Evolutionary conservation across 1,140 invertebrate species (phyloP).

Genomic region (Camponotus pennsylvanicus): DNA sequence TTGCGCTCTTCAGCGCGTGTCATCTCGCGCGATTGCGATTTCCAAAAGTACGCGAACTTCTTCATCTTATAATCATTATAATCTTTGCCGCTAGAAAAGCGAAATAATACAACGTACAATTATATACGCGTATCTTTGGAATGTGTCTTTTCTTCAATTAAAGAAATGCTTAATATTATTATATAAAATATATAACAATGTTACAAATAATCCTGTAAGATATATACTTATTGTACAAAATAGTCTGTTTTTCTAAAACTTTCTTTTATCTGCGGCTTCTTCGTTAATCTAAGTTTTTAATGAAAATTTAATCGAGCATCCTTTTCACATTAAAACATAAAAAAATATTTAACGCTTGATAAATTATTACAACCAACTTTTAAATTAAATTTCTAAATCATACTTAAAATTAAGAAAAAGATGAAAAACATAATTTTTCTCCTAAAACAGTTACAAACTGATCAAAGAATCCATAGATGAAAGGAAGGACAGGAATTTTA

Average conservation of each 20-base stretch:
- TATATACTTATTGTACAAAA: background rate
- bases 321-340: background rate
- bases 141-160: background rate
- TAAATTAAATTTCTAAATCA: background rate
- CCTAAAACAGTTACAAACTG: slow-evolving; percentile 13
- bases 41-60: slow-evolving; percentile 47
- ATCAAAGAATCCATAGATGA: slow-evolving; percentile 9
- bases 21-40: slow-evolving; percentile 57
- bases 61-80: too few relatives aligned
- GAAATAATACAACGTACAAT: background rate
- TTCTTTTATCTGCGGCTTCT: background rate
- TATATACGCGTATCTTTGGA: background rate
- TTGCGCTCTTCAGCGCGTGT: slow-evolving; percentile 65
- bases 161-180: too few relatives aligned
- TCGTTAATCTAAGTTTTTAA: slow-evolving; percentile 7
- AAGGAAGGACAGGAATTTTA: background rate
- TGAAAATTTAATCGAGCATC: background rate
- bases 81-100: background rate
- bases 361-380: background rate
- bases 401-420: slow-evolving; percentile 1
- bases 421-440: background rate
- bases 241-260: background rate
- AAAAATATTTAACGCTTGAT: background rate
- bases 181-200: too few relatives aligned
- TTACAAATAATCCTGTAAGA: too few relatives aligned